These are phyloP conservation scores for Squalus acanthias DNA, from an alignment of 2,797 vertebrate species.

Conservation along the genomic window DNA sequence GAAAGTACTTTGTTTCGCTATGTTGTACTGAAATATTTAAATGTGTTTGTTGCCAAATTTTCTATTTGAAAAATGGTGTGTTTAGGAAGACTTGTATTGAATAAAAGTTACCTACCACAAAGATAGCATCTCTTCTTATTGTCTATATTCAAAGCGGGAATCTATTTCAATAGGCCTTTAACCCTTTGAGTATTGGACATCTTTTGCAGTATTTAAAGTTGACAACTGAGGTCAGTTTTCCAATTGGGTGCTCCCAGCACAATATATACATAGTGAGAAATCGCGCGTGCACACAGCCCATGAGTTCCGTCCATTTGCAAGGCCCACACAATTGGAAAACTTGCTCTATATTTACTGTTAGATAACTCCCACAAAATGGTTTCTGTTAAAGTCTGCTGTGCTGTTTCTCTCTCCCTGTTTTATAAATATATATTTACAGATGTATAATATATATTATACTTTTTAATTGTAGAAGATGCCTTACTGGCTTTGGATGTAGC, in stretches of 20 bases:
- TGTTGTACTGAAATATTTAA: conserved; percentile 13
- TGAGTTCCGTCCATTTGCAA: not conserved
- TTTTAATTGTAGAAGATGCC: not conserved
- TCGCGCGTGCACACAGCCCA: not conserved
- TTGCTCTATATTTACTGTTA: not conserved
- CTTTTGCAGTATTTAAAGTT: not conserved
- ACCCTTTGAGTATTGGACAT: not conserved
- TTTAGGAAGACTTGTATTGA: not conserved
- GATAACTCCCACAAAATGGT: not conserved
- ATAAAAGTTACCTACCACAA: conserved; percentile 28
- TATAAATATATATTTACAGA: not conserved
- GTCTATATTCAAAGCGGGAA: not conserved
- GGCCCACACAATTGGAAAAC: not conserved
- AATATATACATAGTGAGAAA: not conserved
- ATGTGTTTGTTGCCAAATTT: not conserved
- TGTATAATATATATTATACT: not conserved
- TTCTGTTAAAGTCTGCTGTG: not conserved
- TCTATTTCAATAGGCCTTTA: conserved; percentile 6
- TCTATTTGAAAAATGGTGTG: conserved; percentile 11
- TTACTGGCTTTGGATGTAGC: not conserved
- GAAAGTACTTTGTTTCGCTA: not conserved
- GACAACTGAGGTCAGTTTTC: not conserved
- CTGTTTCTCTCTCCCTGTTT: not conserved
- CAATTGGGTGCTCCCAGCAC: not conserved
- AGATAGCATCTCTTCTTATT: conserved; percentile 14